A percentile compares a stretch with the other conserved stretches of the same genome.
phyloP scores from a whole-genome alignment of 2,888 invertebrate species.

The Cryptus armator region DNA sequence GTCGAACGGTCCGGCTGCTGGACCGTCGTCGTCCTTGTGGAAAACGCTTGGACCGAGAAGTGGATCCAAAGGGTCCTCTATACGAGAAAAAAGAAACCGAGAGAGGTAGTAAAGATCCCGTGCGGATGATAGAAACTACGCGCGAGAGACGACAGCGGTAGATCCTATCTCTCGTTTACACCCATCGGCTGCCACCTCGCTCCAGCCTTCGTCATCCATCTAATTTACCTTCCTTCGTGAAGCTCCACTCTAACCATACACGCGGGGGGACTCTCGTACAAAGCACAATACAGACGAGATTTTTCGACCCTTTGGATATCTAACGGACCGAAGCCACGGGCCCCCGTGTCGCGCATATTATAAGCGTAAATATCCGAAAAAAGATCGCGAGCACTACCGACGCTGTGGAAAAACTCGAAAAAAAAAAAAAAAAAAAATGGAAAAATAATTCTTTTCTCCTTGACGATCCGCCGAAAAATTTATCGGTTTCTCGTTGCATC shows the following conservation, averaged over 20 bases:
- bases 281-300: conserved; percentile 18
- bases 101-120: conserved; percentile 27
- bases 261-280: neutral
- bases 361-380: conserved; percentile 52
- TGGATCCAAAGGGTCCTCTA: conserved; percentile 1
- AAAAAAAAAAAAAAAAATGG: neutral
- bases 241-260: neutral
- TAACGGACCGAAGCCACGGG: neutral
- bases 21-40: conserved; percentile 47
- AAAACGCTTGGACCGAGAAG: conserved; percentile 34
- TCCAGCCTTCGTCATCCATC: conserved; percentile 75
- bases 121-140: neutral
- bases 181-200: conserved; percentile 82
- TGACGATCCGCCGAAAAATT: conserved; percentile 35
- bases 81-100: conserved; percentile 59
- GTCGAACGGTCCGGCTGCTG: conserved; percentile 66
- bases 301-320: conserved; percentile 52
- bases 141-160: conserved; percentile 71
- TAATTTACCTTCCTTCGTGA: conserved; percentile 61
- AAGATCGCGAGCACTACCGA: conserved; percentile 5
- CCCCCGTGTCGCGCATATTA: conserved; percentile 49
- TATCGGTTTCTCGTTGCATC: conserved; percentile 24
- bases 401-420: conserved; percentile 5
- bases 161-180: conserved; percentile 83
- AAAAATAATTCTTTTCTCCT: conserved; percentile 3